Base-by-base conservation (phyloP, 2,888 invertebrate species). In the Synanthedon tipuliformis region DNA sequence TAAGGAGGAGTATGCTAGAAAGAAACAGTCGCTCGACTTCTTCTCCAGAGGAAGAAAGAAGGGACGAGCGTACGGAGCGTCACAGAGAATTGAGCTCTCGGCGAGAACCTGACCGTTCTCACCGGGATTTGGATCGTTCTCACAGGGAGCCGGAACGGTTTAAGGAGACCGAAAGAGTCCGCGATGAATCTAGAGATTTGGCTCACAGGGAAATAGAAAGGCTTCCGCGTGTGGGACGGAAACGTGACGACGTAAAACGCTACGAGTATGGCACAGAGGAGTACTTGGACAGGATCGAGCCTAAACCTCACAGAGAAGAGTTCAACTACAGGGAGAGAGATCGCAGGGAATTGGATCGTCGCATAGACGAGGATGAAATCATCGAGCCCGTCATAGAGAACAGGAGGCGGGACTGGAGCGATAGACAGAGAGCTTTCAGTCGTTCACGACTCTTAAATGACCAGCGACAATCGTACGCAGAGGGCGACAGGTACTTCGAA, bases 21-120 rank as follows among this genome's bases (percentile, higher is more conserved):
- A 79, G 83, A 65, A 84, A 88, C 61, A 81, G 86, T 74, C 86
- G 87, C 75, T 87, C 88, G 59, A 87, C 88, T 77, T 84, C 88
- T 81, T 84, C 88, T 73, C 86, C 87, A 53, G 88, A 88, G 73
- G 84, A 88, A 77, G 85, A 87, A 78, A 75, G 75, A 65, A 72
- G 84, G 60, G 84, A 86, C 64, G 86, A 87, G 85, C 83, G 87
- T 63, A 83, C 64, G 56, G 86, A 84, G 60, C 75, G 85, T 58
- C 83, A 78, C 66, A 74, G 81, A 66, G 83, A 83, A 61, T 57
- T 71, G 56, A 78, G 75, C 73, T 79, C 84, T 69, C 78, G 86
- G 56, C 71, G 83, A 71, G 85, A 85, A 71, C 80, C 76, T 53
- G 85, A 84, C 55, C 85, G 85, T 68, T 77, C 85, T 70, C 81